Conservation (phyloP, 2,888 invertebrate species). For the Chloroclystis v-ata region DNA sequence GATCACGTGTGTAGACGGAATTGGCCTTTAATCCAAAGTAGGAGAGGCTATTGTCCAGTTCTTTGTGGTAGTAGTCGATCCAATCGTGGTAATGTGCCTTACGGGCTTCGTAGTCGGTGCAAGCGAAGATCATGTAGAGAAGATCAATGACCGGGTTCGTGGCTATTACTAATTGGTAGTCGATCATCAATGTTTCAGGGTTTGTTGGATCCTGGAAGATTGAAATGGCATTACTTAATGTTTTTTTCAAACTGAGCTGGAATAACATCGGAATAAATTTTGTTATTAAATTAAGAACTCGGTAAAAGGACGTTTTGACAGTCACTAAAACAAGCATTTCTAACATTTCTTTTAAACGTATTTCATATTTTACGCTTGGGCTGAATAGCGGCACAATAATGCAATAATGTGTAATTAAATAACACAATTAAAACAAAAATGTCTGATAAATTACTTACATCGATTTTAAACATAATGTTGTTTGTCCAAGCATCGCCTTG, state of each 20-base stretch:
- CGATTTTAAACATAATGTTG: slow-evolving; percentile 41
- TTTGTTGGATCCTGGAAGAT: slow-evolving; percentile 26
- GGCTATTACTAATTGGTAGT: slow-evolving; percentile 37
- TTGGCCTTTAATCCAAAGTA: slow-evolving; percentile 33
- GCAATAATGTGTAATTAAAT: no score
- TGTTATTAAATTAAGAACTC: no score
- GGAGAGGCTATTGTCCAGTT: slow-evolving; percentile 31
- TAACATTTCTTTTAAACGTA: no score
- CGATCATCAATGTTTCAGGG: slow-evolving; percentile 35
- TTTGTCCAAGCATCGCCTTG: slow-evolving; percentile 48
- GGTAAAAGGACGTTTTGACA: no score
- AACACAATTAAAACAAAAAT: no score
- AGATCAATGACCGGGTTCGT: slow-evolving; percentile 34
- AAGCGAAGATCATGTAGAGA: slow-evolving; percentile 36
- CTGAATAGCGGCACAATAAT: no score
- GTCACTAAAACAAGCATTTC: no score
- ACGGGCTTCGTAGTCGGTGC: slow-evolving; percentile 37
- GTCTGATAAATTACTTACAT: slow-evolving; percentile 26
- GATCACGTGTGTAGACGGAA: slow-evolving; percentile 32
- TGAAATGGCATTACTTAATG: no score
- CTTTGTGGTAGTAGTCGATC: slow-evolving; percentile 36
- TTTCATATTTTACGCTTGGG: no score
- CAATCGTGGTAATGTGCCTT: slow-evolving; percentile 32
- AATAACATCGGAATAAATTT: no score
- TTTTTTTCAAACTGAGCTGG: no score